These are phyloP conservation scores for Magallana angulata DNA, from an alignment of 1,140 invertebrate species.

Conservation along the genomic window DNA sequence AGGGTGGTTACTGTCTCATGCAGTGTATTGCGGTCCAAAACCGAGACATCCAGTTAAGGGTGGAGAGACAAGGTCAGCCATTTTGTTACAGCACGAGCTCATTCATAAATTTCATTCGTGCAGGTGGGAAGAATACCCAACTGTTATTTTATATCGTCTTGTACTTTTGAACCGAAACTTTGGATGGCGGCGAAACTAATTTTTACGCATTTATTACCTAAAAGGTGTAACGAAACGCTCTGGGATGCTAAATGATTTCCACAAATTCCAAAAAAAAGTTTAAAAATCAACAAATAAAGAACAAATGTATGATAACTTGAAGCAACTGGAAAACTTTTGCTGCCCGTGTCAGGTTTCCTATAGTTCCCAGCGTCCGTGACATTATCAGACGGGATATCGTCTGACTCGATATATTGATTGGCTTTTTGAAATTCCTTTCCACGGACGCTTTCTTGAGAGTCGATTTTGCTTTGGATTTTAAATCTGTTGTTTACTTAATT, in stretches of 20 bases:
- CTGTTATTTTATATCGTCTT: not conserved
- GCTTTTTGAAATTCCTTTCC: constrained; percentile 16
- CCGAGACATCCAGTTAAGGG: not conserved
- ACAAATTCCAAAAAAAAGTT: not conserved
- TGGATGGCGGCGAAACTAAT: not conserved
- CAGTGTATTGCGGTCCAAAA: not conserved
- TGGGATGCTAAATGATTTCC: not conserved
- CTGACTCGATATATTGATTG: constrained; percentile 19
- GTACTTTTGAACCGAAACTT: not conserved
- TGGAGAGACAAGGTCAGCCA: not conserved
- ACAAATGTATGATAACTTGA: not conserved
- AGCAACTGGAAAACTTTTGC: not conserved
- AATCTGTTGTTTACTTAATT: constrained; percentile 38
- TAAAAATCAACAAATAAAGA: no score
- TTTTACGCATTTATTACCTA: not conserved
- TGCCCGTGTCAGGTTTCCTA: not conserved
- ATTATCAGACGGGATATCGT: not conserved
- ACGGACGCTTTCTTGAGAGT: not conserved
- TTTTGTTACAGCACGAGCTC: constrained; percentile 8
- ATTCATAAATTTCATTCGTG: constrained; percentile 28
- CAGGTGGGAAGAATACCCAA: constrained; percentile 3
- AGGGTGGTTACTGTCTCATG: constrained; percentile 18
- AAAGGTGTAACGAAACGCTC: not conserved
- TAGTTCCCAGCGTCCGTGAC: constrained; percentile 9
- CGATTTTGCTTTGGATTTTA: constrained; percentile 10